phyloP scores from a whole-genome alignment of 2,797 vertebrate species.

The Sardinella longiceps region DNA sequence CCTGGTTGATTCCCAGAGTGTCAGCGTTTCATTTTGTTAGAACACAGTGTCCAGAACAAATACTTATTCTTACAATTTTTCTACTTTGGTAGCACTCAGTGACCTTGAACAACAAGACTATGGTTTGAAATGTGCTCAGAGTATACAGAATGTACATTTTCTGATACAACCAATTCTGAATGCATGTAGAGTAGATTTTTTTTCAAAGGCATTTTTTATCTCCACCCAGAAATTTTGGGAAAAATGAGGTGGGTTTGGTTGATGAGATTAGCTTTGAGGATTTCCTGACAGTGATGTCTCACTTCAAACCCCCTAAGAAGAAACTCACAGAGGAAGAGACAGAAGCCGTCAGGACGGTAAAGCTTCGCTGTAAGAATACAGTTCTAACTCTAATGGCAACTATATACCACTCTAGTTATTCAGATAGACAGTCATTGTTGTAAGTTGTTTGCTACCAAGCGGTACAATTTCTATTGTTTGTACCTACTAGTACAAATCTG shows the following conservation, averaged over 20 bases:
- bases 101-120: no score
- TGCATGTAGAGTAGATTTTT: not conserved
- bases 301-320: constrained; percentile 84
- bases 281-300: constrained; percentile 92
- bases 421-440: not conserved
- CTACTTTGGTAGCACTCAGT: no score
- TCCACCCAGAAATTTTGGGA: constrained; percentile 81
- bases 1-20: no score
- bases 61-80: no score
- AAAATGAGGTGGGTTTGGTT: constrained; percentile 59
- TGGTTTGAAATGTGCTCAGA: no score
- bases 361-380: constrained; percentile 84
- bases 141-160: not conserved
- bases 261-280: constrained; percentile 89
- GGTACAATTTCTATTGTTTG: no score
- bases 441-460: not conserved
- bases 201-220: not conserved
- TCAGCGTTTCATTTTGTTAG: no score
- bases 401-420: not conserved
- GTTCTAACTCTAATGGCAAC: not conserved
- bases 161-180: not conserved
- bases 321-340: constrained; percentile 79
- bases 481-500: no score
- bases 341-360: constrained; percentile 77
- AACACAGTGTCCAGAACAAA: no score